These are phyloP conservation scores for Agrilus planipennis DNA, from an alignment of 1,140 invertebrate genomes.

Conservation along the genomic window DNA sequence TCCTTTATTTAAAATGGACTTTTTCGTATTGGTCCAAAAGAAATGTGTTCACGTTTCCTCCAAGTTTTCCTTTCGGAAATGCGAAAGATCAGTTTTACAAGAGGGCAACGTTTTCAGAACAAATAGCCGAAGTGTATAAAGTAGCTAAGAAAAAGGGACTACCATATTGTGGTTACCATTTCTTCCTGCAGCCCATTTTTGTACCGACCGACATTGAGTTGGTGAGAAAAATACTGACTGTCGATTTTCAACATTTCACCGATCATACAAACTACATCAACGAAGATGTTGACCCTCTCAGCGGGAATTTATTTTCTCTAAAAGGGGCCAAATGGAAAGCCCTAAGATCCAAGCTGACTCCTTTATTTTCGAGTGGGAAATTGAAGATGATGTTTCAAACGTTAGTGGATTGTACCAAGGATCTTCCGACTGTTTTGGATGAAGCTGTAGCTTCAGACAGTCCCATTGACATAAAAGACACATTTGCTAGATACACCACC, in stretches of 20 bases:
- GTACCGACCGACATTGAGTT: conserved; percentile 35
- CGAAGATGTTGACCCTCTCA: conserved; percentile 35
- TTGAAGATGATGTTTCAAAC: conserved; percentile 43
- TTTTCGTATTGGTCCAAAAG: conserved; percentile 11
- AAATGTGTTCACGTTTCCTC: conserved; percentile 4
- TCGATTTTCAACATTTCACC: conserved; percentile 37
- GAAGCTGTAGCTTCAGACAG: conserved; percentile 8
- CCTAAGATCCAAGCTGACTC: conserved; percentile 33
- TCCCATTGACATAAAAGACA: conserved; percentile 23
- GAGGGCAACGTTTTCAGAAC: conserved; percentile 10
- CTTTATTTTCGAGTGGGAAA: conserved; percentile 42
- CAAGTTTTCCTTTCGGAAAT: conserved; percentile 13
- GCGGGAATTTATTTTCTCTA: conserved; percentile 36
- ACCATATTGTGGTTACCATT: conserved; percentile 12
- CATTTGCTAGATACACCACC: conserved; percentile 20
- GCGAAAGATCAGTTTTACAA: conserved; percentile 9
- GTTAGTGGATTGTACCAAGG: conserved; percentile 26
- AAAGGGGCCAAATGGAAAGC: conserved; percentile 37
- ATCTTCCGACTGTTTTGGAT: conserved; percentile 4
- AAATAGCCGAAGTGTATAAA: conserved; percentile 11
- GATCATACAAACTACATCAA: conserved; percentile 34
- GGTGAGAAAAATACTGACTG: conserved; percentile 34
- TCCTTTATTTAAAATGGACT: conserved; percentile 10
- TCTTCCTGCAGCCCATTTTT: conserved; percentile 11
- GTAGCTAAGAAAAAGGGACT: conserved; percentile 13